phyloP scores from a whole-genome alignment of 2,797 vertebrate genomes.

The Pangasius mekongensis region DNA sequence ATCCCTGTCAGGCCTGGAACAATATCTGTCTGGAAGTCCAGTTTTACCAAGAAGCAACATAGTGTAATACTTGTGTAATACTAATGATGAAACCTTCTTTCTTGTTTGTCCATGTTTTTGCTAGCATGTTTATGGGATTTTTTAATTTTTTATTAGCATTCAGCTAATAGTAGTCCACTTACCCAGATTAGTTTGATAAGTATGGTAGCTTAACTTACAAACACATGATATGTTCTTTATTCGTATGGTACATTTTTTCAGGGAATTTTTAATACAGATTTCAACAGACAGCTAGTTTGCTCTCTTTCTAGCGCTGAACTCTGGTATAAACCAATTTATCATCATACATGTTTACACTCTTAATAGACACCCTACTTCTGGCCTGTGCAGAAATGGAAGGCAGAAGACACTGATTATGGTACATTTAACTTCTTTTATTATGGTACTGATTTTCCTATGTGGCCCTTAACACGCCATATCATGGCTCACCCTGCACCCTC shows the following conservation, averaged over 20 bases:
- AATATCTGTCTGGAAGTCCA: not conserved
- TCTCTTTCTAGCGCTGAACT: not conserved
- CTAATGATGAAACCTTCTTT: not conserved
- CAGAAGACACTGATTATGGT: slow-evolving; percentile 93
- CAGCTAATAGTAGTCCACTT: not conserved
- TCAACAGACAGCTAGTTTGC: not conserved
- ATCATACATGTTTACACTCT: not conserved
- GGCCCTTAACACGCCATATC: not conserved
- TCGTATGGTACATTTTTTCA: not conserved
- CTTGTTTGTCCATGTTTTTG: slow-evolving; percentile 8
- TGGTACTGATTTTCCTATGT: not conserved
- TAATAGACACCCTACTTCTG: slow-evolving; percentile 94
- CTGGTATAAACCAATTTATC: not conserved
- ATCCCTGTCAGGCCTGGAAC: not conserved
- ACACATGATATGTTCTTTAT: not conserved
- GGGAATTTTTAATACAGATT: not conserved
- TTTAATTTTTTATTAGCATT: not conserved
- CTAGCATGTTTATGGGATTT: not conserved
- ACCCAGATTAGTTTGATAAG: not conserved
- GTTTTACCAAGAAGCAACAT: not conserved
- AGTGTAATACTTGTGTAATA: not conserved
- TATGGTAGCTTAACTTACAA: not conserved
- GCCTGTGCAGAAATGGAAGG: slow-evolving; percentile 86
- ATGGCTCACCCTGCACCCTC: not conserved
- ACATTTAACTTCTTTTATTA: not conserved